Conservation (phyloP, 2,888 invertebrate species). For the Bombylius discolor region DNA sequence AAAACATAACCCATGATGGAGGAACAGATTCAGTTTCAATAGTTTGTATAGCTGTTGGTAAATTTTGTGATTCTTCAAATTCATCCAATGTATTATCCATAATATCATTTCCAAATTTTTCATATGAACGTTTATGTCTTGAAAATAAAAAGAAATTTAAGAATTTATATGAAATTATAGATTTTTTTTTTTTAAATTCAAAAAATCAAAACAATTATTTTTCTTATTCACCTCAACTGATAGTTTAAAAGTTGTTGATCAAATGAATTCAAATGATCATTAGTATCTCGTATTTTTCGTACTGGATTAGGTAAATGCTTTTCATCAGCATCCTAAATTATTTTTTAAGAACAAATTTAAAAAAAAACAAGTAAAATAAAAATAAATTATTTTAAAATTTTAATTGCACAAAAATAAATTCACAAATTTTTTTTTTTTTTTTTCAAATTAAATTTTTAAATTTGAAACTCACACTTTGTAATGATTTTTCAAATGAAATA, state of each 20-base stretch:
- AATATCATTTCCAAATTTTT: background rate
- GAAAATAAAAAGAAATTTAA: background rate
- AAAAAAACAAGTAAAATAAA: background rate
- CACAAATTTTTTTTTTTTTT: too few species aligned
- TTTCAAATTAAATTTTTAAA: too few species aligned
- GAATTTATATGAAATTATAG: too few species aligned
- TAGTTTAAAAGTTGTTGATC: background rate
- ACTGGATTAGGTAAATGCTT: background rate
- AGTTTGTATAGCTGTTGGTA: background rate
- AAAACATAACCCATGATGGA: constrained; percentile 1
- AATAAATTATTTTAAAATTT: background rate
- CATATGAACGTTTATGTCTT: constrained; percentile 3
- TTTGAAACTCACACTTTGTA: background rate
- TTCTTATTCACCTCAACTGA: background rate
- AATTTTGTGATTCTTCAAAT: background rate
- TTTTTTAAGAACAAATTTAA: background rate
- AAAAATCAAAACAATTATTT: background rate
- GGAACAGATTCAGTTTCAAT: constrained; percentile 3
- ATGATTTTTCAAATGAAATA: background rate
- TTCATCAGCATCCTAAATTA: background rate
- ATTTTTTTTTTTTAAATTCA: background rate
- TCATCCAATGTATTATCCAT: constrained; percentile 1
- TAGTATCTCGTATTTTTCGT: background rate
- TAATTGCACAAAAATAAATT: too few species aligned
- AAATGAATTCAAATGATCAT: background rate